Evolutionary conservation across 2,888 invertebrate species (phyloP).

Genomic region (Galerucella nymphaeae): DNA sequence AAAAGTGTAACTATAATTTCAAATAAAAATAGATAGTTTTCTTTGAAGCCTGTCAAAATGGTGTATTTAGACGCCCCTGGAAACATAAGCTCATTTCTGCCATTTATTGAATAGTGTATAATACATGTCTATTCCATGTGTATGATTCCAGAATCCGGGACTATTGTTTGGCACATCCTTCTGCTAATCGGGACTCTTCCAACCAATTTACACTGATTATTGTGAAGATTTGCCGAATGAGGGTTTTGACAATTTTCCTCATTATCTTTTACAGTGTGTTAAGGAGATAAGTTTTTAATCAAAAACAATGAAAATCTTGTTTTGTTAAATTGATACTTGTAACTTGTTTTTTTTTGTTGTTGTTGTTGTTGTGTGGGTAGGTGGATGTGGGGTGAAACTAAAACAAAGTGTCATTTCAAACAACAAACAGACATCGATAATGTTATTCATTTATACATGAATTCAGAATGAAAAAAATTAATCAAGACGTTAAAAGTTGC

Average conservation of each 20-base stretch:
- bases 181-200: slow-evolving; percentile 58
- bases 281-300: background rate
- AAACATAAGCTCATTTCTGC: slow-evolving; percentile 8
- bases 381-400: slow-evolving; percentile 13
- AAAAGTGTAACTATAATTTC: too few species aligned
- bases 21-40: too few species aligned
- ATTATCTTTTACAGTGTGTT: background rate
- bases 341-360: background rate
- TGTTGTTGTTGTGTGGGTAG: background rate
- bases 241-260: slow-evolving; percentile 24
- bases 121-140: slow-evolving; percentile 63
- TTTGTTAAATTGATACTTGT: background rate
- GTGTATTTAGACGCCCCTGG: slow-evolving; percentile 1
- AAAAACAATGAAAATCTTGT: background rate
- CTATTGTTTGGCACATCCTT: slow-evolving; percentile 59
- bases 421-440: slow-evolving; percentile 26
- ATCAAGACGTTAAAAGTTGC: slow-evolving; percentile 49
- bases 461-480: slow-evolving; percentile 44
- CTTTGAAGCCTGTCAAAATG: too few species aligned
- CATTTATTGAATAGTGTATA: slow-evolving; percentile 59
- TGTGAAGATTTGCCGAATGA: slow-evolving; percentile 26
- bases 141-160: slow-evolving; percentile 62
- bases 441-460: slow-evolving; percentile 44
- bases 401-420: slow-evolving; percentile 13
- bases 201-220: slow-evolving; percentile 54